Evolutionary conservation across 1,140 invertebrate species (phyloP).

Genomic region (Lordiphosa collinella): DNA sequence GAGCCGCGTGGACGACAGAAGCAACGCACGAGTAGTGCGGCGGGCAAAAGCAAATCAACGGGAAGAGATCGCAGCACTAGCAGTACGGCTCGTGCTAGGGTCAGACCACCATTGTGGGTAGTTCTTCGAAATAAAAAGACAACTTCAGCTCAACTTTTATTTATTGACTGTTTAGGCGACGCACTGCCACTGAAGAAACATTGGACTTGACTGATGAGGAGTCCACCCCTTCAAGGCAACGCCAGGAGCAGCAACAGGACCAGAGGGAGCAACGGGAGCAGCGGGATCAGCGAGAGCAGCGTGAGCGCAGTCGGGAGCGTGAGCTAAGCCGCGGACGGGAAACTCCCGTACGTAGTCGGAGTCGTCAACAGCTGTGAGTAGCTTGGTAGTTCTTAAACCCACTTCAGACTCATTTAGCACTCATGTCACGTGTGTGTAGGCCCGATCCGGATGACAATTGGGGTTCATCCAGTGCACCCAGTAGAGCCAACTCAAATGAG

Average conservation of each 20-base stretch:
- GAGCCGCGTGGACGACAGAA: constrained; percentile 12
- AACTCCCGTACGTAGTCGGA: constrained; percentile 65
- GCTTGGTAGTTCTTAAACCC: constrained; percentile 14
- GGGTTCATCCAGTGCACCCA: constrained; percentile 71
- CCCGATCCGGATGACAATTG: constrained; percentile 68
- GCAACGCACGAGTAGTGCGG: constrained; percentile 23
- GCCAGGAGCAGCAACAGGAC: constrained; percentile 35
- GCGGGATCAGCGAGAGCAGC: too few relatives aligned
- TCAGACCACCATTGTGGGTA: constrained; percentile 59
- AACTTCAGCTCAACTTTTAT: background rate
- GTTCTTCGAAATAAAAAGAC: background rate
- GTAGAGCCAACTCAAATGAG: constrained; percentile 63
- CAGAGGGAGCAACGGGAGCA: constrained; percentile 40
- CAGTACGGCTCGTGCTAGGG: constrained; percentile 41
- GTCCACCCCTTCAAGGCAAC: constrained; percentile 44
- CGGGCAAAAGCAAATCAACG: constrained; percentile 25
- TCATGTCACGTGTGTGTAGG: constrained; percentile 18
- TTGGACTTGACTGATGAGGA: constrained; percentile 64
- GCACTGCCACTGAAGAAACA: constrained; percentile 71
- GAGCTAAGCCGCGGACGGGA: constrained; percentile 59
- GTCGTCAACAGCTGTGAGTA: constrained; percentile 66
- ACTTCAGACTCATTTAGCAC: constrained; percentile 18
- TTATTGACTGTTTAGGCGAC: constrained; percentile 31
- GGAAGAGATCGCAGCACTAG: constrained; percentile 23
- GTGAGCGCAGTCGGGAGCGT: constrained; percentile 61